Conservation (phyloP, 2,797 vertebrate species). For the Petrocephalus schoutedeni region DNA sequence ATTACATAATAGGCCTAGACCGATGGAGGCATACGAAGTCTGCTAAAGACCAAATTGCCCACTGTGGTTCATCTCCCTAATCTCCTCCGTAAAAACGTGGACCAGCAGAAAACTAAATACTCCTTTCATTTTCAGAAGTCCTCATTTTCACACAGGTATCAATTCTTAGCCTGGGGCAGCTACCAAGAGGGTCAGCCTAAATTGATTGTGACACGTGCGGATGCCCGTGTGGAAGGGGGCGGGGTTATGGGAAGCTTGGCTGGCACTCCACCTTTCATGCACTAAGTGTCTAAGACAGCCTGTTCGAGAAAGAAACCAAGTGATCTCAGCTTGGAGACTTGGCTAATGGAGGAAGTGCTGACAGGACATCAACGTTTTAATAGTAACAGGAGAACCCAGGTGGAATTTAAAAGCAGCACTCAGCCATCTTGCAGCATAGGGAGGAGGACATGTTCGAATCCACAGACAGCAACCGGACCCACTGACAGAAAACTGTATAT, state of each 20-base stretch:
- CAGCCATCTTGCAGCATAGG: neutral
- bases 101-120: neutral
- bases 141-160: neutral
- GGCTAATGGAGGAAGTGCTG: neutral
- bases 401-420: neutral
- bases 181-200: neutral
- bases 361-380: neutral
- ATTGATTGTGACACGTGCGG: constrained; percentile 10
- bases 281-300: constrained; percentile 17
- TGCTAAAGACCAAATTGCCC: neutral
- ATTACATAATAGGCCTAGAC: neutral
- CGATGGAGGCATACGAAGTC: neutral
- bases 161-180: neutral
- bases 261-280: neutral
- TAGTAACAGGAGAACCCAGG: neutral
- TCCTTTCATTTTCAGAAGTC: constrained; percentile 1
- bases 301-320: neutral
- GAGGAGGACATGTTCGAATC: neutral
- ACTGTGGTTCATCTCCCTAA: neutral
- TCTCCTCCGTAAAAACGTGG: neutral
- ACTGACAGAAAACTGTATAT: neutral
- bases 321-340: neutral
- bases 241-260: neutral
- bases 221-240: neutral
- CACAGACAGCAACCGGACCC: neutral